phyloP scores from a whole-genome alignment of 2,113 vertebrate species.

The Chloropsis cyanopogon region DNA sequence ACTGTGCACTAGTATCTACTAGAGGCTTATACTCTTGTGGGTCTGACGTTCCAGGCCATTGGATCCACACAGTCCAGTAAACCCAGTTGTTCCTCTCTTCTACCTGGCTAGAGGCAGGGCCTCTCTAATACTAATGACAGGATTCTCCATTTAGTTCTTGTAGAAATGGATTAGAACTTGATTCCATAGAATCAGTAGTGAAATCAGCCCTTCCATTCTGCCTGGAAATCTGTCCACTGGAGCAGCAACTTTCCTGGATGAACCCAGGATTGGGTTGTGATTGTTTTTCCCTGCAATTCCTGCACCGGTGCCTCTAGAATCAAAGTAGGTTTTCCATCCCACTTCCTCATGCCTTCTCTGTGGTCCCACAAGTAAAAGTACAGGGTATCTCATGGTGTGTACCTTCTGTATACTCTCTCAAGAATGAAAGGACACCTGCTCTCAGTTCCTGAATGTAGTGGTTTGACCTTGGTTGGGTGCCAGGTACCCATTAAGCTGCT shows the following conservation, averaged over 20 bases:
- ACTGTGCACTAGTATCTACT: not conserved
- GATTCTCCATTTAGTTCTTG: not conserved
- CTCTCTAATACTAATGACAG: not conserved
- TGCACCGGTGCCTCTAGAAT: not conserved
- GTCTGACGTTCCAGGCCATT: not conserved
- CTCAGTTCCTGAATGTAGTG: not conserved
- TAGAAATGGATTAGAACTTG: not conserved
- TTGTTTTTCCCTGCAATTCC: not conserved
- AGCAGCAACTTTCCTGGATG: not conserved
- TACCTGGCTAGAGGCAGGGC: not conserved
- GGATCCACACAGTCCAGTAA: not conserved
- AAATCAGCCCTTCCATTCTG: not conserved
- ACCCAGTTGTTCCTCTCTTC: not conserved
- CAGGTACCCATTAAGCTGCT: not conserved
- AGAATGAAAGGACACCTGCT: not conserved
- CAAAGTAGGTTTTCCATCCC: not conserved
- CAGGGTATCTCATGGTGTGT: not conserved
- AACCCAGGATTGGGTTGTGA: not conserved
- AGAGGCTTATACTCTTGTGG: not conserved
- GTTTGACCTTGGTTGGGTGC: too few species aligned
- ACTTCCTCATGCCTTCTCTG: not conserved
- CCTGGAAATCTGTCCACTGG: not conserved
- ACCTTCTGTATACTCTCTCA: not conserved
- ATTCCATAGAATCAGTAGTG: not conserved
- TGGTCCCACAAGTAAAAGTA: not conserved